phyloP scores from a whole-genome alignment of 2,113 vertebrate genomes.

The Anhinga rufa region DNA sequence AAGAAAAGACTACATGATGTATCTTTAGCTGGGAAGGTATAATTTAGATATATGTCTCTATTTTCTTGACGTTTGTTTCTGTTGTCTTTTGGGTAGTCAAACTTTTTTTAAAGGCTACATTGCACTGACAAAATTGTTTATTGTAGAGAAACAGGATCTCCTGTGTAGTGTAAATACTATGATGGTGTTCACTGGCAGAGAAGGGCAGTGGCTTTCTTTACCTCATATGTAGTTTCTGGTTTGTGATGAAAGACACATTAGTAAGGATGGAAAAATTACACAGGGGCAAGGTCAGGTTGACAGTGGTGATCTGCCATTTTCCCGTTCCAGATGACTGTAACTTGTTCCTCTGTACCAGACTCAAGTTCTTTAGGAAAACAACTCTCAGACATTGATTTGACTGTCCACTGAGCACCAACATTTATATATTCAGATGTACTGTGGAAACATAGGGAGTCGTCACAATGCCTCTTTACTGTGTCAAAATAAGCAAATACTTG shows the following conservation, averaged over 20 bases:
- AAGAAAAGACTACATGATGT: not conserved
- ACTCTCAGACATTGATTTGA: not conserved
- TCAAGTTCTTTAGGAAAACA: slow-evolving; percentile 8
- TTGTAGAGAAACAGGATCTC: slow-evolving; percentile 10
- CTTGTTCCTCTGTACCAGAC: slow-evolving; percentile 34
- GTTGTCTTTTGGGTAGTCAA: not conserved
- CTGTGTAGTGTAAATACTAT: not conserved
- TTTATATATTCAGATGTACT: not conserved
- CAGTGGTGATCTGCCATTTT: slow-evolving; percentile 8
- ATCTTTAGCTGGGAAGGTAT: not conserved
- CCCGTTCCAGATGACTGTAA: not conserved
- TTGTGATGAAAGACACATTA: slow-evolving; percentile 57
- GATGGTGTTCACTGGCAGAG: not conserved
- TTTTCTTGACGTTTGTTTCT: not conserved
- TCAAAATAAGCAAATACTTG: slow-evolving; percentile 1
- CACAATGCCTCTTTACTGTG: not conserved
- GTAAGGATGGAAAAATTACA: slow-evolving; percentile 38
- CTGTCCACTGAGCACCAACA: not conserved
- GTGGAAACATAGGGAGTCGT: not conserved
- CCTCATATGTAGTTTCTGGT: slow-evolving; percentile 16
- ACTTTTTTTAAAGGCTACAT: slow-evolving; percentile 4
- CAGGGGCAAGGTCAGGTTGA: slow-evolving; percentile 29
- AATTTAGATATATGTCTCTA: not conserved
- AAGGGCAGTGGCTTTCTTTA: slow-evolving; percentile 18
- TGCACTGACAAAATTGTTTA: not conserved